These are phyloP conservation scores for Bombyx mandarina DNA, from an alignment of 1,140 invertebrate genomes.

Conservation along the genomic window DNA sequence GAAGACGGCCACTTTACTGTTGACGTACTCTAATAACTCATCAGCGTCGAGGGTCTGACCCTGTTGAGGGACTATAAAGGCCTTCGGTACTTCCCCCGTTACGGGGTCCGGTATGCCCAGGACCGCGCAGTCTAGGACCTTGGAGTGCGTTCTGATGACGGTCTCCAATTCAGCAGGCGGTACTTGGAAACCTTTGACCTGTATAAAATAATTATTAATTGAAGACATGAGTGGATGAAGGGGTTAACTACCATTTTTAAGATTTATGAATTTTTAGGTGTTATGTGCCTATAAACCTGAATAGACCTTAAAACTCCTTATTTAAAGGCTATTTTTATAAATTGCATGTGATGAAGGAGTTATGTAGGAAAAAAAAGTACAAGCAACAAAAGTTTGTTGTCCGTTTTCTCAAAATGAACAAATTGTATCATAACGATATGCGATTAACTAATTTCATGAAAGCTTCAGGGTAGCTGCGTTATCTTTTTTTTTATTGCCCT, in stretches of 20 bases:
- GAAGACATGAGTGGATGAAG: neutral
- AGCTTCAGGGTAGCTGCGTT: too few relatives aligned
- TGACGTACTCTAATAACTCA: constrained; percentile 73
- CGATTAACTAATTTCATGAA: too few relatives aligned
- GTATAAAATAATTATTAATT: constrained; percentile 15
- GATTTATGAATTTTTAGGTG: too few relatives aligned
- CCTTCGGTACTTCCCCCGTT: constrained; percentile 83
- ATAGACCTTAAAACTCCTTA: too few relatives aligned
- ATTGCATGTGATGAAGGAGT: too few relatives aligned
- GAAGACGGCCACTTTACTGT: constrained; percentile 76
- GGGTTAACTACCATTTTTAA: too few relatives aligned
- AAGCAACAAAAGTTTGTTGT: too few relatives aligned
- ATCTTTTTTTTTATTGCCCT: neutral
- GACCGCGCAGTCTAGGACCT: constrained; percentile 85
- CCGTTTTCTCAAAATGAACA: too few relatives aligned
- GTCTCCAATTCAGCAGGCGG: constrained; percentile 91
- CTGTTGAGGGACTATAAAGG: constrained; percentile 74
- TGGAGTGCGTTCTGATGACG: constrained; percentile 81
- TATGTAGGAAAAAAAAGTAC: too few relatives aligned
- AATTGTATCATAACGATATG: too few relatives aligned
- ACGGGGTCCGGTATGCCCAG: constrained; percentile 82
- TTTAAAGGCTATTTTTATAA: too few relatives aligned
- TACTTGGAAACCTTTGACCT: constrained; percentile 82
- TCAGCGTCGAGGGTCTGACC: constrained; percentile 48
- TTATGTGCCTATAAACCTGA: too few relatives aligned